phyloP scores from a whole-genome alignment of 2,888 invertebrate species.

The Synanthedon myopaeformis region DNA sequence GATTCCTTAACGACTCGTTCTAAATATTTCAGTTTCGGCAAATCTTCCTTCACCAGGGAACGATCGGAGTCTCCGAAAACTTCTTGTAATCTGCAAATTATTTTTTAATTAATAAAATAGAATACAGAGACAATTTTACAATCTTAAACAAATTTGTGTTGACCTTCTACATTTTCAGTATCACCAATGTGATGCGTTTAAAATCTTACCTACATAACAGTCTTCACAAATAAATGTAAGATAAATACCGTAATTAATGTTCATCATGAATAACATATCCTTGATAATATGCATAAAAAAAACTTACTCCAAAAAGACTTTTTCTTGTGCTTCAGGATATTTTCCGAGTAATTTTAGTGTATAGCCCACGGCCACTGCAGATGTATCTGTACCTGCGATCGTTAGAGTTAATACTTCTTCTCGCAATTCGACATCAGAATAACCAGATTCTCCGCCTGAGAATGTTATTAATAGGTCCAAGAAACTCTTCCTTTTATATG shows the following conservation, averaged over 20 bases:
- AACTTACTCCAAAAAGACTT: constrained; percentile 51
- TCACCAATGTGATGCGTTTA: too few relatives aligned
- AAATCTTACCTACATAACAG: too few relatives aligned
- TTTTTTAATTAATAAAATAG: too few relatives aligned
- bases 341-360: constrained; percentile 51
- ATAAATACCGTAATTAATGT: too few relatives aligned
- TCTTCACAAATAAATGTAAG: too few relatives aligned
- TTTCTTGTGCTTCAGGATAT: constrained; percentile 60
- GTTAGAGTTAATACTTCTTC: constrained; percentile 71
- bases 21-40: constrained; percentile 38
- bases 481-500: constrained; percentile 58
- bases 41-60: constrained; percentile 42
- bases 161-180: too few relatives aligned
- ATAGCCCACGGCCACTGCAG: constrained; percentile 52
- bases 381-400: constrained; percentile 68
- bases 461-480: constrained; percentile 64
- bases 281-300: neutral
- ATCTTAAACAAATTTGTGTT: too few relatives aligned
- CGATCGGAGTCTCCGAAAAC: constrained; percentile 46
- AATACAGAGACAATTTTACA: too few relatives aligned
- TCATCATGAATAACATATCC: too few relatives aligned
- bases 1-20: constrained; percentile 55
- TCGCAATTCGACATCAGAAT: constrained; percentile 62
- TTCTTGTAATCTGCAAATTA: constrained; percentile 27
- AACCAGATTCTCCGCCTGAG: constrained; percentile 58